Evolutionary conservation across 2,797 vertebrate species (phyloP).

Genomic region (Acrossocheilus wenchowensis): DNA sequence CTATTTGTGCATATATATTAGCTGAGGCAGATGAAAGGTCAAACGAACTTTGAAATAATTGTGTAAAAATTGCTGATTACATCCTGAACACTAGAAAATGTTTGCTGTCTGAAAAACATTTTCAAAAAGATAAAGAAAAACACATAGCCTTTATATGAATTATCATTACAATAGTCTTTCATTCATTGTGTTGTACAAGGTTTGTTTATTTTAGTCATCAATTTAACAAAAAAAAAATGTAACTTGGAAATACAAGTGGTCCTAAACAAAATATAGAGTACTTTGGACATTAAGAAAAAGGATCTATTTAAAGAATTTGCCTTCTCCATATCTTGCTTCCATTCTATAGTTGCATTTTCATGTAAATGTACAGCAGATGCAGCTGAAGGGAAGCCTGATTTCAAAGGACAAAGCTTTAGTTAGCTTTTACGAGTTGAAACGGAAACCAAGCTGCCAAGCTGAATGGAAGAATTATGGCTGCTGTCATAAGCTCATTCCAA

Average conservation of each 20-base stretch:
- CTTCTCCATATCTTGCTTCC: background rate
- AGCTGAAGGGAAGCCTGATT: constrained; percentile 28
- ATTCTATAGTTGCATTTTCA: constrained; percentile 7
- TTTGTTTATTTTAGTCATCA: background rate
- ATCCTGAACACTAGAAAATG: background rate
- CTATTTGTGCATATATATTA: background rate
- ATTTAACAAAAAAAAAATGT: background rate
- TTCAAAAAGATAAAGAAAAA: background rate
- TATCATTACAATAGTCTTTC: background rate
- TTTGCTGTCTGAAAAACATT: background rate
- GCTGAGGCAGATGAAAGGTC: constrained; percentile 21
- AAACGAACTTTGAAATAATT: constrained; percentile 21
- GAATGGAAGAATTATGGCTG: constrained; percentile 29
- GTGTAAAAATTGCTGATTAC: background rate
- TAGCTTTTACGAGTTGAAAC: constrained; percentile 32
- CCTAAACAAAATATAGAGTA: background rate
- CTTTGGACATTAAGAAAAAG: background rate
- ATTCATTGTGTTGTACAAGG: background rate
- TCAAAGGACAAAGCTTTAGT: constrained; percentile 41
- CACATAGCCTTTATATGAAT: background rate
- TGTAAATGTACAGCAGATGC: constrained; percentile 10
- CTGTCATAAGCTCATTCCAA: constrained; percentile 37
- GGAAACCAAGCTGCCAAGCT: constrained; percentile 45
- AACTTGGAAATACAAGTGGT: background rate
- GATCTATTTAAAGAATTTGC: constrained; percentile 2